phyloP scores from a whole-genome alignment of 2,113 vertebrate species.

The Etheostoma cragini region DNA sequence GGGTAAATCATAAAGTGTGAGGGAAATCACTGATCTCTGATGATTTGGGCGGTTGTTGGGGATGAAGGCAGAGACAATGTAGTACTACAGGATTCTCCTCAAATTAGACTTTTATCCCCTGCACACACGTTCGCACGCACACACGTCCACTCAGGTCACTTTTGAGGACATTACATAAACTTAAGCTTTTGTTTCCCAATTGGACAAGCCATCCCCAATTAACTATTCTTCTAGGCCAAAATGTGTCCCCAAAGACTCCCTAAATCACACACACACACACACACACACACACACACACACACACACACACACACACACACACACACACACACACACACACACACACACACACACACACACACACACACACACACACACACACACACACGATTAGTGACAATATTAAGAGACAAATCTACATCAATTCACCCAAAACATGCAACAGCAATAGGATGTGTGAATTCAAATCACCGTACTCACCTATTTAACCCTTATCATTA shows the following conservation, averaged over 20 bases:
- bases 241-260: too few relatives aligned
- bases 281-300: background rate
- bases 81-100: slow-evolving; percentile 34
- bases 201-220: too few relatives aligned
- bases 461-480: slow-evolving; percentile 74
- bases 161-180: too few relatives aligned
- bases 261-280: background rate
- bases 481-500: slow-evolving; percentile 73
- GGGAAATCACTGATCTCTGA: slow-evolving; percentile 44
- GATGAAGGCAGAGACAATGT: slow-evolving; percentile 48
- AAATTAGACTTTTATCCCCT: slow-evolving; percentile 38
- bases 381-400: background rate
- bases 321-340: slow-evolving; percentile 7
- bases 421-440: slow-evolving; percentile 50
- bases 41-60: slow-evolving; percentile 45
- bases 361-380: slow-evolving; percentile 22
- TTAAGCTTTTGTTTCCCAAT: too few relatives aligned
- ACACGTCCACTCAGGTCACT: too few relatives aligned
- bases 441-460: slow-evolving; percentile 52
- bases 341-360: slow-evolving; percentile 11
- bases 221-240: too few relatives aligned
- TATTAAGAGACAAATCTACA: slow-evolving; percentile 5
- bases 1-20: slow-evolving; percentile 27
- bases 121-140: slow-evolving; percentile 15
- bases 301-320: slow-evolving; percentile 5